These are phyloP conservation scores for Oryzias melastigma DNA, from an alignment of 2,113 vertebrate genomes.

Conservation along the genomic window DNA sequence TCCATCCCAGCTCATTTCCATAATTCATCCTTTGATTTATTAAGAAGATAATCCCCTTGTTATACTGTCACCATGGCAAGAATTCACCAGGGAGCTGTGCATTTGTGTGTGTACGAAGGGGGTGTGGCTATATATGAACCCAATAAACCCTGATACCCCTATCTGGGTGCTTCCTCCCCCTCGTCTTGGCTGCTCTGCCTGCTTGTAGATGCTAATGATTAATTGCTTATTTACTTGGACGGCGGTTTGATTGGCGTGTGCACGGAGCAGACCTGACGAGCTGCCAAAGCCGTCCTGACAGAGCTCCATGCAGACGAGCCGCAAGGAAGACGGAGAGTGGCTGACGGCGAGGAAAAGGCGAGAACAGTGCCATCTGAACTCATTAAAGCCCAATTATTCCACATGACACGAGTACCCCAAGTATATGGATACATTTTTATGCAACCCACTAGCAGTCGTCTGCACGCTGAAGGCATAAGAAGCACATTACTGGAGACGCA, in stretches of 20 bases:
- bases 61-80: constrained; percentile 24
- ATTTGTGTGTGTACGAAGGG: constrained; percentile 11
- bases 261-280: constrained; percentile 62
- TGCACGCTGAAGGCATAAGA: not conserved
- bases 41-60: constrained; percentile 71
- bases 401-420: not conserved
- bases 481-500: not conserved
- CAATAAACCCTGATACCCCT: constrained; percentile 47
- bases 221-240: constrained; percentile 67
- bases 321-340: constrained; percentile 10
- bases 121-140: constrained; percentile 46
- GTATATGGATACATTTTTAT: not conserved
- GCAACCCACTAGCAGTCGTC: constrained; percentile 15
- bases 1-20: constrained; percentile 56
- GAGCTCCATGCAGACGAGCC: constrained; percentile 29
- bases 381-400: constrained; percentile 29
- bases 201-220: constrained; percentile 65
- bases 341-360: constrained; percentile 27
- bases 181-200: constrained; percentile 15
- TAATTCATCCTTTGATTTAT: constrained; percentile 68
- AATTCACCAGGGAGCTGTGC: constrained; percentile 42
- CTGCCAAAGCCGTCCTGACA: constrained; percentile 63
- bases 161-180: constrained; percentile 15
- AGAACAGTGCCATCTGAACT: constrained; percentile 45
- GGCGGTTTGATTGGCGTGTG: constrained; percentile 62